Evolutionary conservation across 1,140 invertebrate species (phyloP), one percentile per base, ranked within the genome.

Genomic region (Drosophila persimilis): DNA sequence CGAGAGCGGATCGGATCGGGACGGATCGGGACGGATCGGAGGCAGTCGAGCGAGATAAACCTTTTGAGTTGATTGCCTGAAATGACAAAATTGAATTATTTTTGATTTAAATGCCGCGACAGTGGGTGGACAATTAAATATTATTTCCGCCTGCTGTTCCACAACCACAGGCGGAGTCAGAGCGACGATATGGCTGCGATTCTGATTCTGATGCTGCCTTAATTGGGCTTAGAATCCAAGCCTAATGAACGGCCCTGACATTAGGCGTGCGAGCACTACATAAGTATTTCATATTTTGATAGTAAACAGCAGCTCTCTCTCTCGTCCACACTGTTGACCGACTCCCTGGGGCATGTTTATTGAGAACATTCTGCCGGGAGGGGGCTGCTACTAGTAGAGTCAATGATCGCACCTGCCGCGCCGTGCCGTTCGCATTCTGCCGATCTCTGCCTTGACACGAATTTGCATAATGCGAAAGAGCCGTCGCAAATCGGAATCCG

Each of bases 61-160:
- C 58, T 80, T 77, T 86, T 66, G 48, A 61, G 54, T 88, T 88
- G 83, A 88, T 88, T 88, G 84, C 72, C 80, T 89, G 77, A 89
- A 70, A 89, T 89, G 86, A 85, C 77, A 85, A 78, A 89, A 89
- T 89, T 89, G 76, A 89, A 89, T 85, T 89, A 86, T 80, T 89
- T 39, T 89, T 89, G 77, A 89, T 81, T 89, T 89, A 77, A 85
- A 61, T 70, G 77, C 77, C 70, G 86, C 70, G 86, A 61, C 74
- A 73, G 86, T 85, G 80, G 74, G 80, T 86, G 83, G 83, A 86
- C 83, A 86, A 86, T 86, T 86, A 86, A 88, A 88, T 86, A 69
- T 88, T 70, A 86, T 86, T 88, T 86, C 83, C 83, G 81, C 77
- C 73, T 74, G 60, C 22, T 77, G 79, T 43, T 64, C 45, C 35